These are phyloP conservation scores for Lissocephala sabroskyi DNA, from an alignment of 2,888 invertebrate species.

Conservation along the genomic window DNA sequence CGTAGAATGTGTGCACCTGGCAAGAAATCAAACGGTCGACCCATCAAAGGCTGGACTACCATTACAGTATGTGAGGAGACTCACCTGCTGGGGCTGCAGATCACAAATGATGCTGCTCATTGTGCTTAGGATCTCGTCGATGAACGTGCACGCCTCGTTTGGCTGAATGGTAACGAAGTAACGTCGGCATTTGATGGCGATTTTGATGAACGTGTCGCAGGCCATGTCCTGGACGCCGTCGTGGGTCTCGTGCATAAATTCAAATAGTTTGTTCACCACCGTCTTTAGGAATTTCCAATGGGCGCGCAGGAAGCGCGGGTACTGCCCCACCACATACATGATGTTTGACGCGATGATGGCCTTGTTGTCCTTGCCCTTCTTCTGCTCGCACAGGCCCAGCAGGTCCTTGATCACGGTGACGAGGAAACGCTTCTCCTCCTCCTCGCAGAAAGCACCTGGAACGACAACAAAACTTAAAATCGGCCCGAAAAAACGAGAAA, in stretches of 20 bases:
- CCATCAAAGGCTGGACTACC: neutral
- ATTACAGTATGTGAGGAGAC: too few relatives aligned
- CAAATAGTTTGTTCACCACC: constrained; percentile 99
- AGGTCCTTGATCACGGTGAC: constrained; percentile 99
- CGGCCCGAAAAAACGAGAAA: constrained; percentile 11
- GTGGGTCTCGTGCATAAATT: constrained; percentile 99
- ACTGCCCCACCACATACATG: constrained; percentile 99
- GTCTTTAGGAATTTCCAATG: constrained; percentile 99
- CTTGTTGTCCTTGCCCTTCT: constrained; percentile 98
- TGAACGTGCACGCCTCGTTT: constrained; percentile 97
- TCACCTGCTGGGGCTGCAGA: constrained; percentile 96
- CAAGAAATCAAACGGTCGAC: neutral
- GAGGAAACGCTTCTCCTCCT: constrained; percentile 98
- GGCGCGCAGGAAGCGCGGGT: constrained; percentile 97
- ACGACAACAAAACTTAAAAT: too few relatives aligned
- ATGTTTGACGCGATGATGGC: constrained; percentile 99
- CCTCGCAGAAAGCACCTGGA: constrained; percentile 92
- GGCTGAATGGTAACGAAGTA: constrained; percentile 98
- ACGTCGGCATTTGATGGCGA: constrained; percentile 96
- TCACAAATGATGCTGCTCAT: constrained; percentile 99
- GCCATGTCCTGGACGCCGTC: constrained; percentile 99
- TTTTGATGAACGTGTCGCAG: constrained; percentile 99
- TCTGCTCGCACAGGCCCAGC: constrained; percentile 97
- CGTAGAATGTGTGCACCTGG: constrained; percentile 93
- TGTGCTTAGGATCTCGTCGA: constrained; percentile 97